Percentiles rank a stretch among this genome's conserved stretches.
Evolutionary conservation across 2,797 vertebrate species (phyloP).

Genomic region (Myotis planiceps): DNA sequence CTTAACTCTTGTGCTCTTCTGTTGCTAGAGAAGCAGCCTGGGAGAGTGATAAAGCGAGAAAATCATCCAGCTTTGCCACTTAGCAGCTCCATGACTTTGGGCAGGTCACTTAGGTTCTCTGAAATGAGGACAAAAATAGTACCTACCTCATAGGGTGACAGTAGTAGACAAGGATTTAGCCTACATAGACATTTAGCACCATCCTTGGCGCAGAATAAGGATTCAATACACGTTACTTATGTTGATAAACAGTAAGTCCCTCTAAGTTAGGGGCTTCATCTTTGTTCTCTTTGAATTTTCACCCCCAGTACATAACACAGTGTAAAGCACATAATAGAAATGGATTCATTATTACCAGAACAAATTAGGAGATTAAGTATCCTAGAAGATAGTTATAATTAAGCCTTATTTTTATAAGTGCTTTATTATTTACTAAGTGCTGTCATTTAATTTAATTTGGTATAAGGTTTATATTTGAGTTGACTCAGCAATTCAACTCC

Average conservation of each 20-base stretch:
- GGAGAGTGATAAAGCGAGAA: neutral
- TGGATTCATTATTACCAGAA: neutral
- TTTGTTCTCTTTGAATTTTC: neutral
- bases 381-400: neutral
- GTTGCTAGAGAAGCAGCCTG: neutral
- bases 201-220: neutral
- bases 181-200: neutral
- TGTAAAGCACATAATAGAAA: neutral
- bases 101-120: neutral
- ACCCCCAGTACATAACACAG: neutral
- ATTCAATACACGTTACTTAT: neutral
- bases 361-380: conserved; percentile 7
- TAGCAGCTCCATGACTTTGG: neutral
- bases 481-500: neutral
- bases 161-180: neutral
- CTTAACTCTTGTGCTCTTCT: neutral
- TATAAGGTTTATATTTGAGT: neutral
- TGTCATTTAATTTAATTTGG: conserved; percentile 28
- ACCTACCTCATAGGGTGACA: neutral
- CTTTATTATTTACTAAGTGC: neutral
- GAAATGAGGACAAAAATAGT: neutral
- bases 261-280: neutral
- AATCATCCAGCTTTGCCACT: neutral
- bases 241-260: neutral
- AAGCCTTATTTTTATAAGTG: neutral